These are phyloP conservation scores for Drosophila pullipes DNA, from an alignment of 2,888 invertebrate species.

Conservation along the genomic window DNA sequence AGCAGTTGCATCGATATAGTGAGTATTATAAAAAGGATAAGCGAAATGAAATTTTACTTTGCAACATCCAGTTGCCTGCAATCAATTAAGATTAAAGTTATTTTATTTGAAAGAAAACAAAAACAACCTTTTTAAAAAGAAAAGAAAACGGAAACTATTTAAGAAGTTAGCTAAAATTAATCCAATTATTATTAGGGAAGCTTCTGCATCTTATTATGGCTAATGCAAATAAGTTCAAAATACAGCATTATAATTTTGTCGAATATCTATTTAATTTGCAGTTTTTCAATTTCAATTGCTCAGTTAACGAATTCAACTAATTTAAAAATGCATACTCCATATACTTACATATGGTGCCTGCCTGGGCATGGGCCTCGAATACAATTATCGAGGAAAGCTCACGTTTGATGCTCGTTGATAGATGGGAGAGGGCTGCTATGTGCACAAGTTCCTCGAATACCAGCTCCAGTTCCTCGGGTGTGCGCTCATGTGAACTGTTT, in stretches of 20 bases:
- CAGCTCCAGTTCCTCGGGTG: slow-evolving; percentile 91
- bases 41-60: neutral
- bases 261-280: neutral
- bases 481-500: slow-evolving; percentile 90
- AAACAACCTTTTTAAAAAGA: neutral
- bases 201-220: neutral
- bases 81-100: neutral
- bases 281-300: slow-evolving; percentile 5
- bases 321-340: neutral
- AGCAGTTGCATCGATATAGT: neutral
- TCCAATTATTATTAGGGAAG: neutral
- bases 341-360: slow-evolving; percentile 91
- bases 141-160: neutral
- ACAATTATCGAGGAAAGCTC: slow-evolving; percentile 92
- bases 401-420: slow-evolving; percentile 92
- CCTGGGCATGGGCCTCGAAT: slow-evolving; percentile 92
- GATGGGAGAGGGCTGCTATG: slow-evolving; percentile 92
- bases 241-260: neutral
- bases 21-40: neutral
- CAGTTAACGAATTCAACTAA: slow-evolving; percentile 27
- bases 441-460: slow-evolving; percentile 93
- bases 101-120: neutral
- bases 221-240: accelerated
- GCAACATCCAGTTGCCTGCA: neutral
- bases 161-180: neutral